Evolutionary conservation across 2,113 vertebrate species (phyloP), one percentile per base, ranked within the genome.

Genomic region (Passer domesticus): DNA sequence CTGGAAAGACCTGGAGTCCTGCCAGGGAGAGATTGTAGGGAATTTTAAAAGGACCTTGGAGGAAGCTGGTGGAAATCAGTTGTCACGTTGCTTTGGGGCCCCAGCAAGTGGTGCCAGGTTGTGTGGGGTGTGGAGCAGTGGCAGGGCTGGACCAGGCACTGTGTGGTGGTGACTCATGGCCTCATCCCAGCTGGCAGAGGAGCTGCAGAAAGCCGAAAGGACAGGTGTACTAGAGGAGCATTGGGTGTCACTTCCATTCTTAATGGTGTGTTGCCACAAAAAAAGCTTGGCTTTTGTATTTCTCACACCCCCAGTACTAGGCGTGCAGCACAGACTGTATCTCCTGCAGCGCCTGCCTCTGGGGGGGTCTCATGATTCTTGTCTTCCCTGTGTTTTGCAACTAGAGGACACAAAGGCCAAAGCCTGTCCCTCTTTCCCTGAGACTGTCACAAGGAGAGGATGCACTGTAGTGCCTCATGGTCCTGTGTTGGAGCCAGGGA

Each of bases 401-500:
- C 23, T 4, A 30, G 37, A 62, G 28, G 2, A 79, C 11, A 64
- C 21, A 0, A 7, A 60, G 11, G 11, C 33, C 35, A 72, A 83
- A 49, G 9, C 6, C 21, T 69, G 53, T 56, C 5, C 9, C 25
- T 74, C 56, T 56, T 79, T 79, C 27, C 11, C 19, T 11, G 22
- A 3, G 2, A 17, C 6, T 43, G 17, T 83, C 30, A 52, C 17
- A 83, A 28, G 28, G 18, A 67, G 22, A 7, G 4, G 21, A 56
- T 49, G 16, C n/a, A 39, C 3, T 8, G 9, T 0, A 0, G 15
- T 64, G 22, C 50, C 37, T n/a, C 3, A 1, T 2, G 1, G 46
- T 33, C 31, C n/a, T 5, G 2, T 9, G 46, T 28, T 13, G 7
- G 44, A 72, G 20, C 28, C 2, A 2, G 43, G 6, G 21, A 31